Conservation (phyloP, 2,113 vertebrate genomes). For the Oncorhynchus masou region DNA sequence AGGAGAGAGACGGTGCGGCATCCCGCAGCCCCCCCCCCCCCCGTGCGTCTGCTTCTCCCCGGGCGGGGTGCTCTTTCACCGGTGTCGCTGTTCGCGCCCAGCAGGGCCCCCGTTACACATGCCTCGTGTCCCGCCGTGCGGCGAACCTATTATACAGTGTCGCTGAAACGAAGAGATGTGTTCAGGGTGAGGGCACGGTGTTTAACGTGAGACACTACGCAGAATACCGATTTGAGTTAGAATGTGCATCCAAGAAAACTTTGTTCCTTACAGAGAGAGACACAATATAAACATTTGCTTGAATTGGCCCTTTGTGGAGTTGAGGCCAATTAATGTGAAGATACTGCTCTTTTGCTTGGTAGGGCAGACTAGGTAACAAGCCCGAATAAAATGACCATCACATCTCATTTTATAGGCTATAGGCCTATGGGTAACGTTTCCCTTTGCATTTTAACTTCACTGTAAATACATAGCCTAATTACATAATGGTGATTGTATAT, state of each 20-base stretch:
- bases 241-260: neutral
- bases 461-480: slow-evolving; percentile 16
- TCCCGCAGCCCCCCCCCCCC: slow-evolving; percentile 4
- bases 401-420: too few relatives aligned
- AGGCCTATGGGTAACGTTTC: too few relatives aligned
- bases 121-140: slow-evolving; percentile 18
- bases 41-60: slow-evolving; percentile 10
- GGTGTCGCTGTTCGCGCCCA: slow-evolving; percentile 41
- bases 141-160: slow-evolving; percentile 40
- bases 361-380: neutral
- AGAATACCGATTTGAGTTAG: neutral
- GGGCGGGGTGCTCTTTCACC: slow-evolving; percentile 29
- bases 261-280: neutral
- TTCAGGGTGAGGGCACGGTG: slow-evolving; percentile 20
- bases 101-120: slow-evolving; percentile 37
- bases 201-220: neutral
- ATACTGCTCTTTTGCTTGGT: neutral
- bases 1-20: slow-evolving; percentile 16
- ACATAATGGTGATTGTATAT: slow-evolving; percentile 25
- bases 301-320: neutral
- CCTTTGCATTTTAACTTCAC: neutral
- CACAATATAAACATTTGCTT: neutral
- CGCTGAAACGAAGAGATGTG: slow-evolving; percentile 13
- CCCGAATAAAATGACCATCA: too few relatives aligned
- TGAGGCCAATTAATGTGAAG: neutral